Percentiles rank a stretch among this genome's conserved stretches.
Conservation (phyloP, 2,797 vertebrate species). For the Falco concolor region DNA sequence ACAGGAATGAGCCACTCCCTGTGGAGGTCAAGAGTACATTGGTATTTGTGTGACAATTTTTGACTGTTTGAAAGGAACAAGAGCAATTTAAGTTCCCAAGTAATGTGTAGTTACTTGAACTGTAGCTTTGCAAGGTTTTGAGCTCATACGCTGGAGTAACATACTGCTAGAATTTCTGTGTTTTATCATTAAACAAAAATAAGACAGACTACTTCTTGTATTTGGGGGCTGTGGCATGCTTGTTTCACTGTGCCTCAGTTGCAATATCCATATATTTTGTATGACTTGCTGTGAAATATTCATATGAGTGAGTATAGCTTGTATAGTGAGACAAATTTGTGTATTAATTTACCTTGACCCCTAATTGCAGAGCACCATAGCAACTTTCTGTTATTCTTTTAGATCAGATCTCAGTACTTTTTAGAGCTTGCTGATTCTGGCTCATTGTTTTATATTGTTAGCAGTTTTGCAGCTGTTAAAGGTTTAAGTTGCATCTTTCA, state of each 20-base stretch:
- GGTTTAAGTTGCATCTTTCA: background rate
- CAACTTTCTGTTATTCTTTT: background rate
- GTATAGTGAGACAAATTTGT: background rate
- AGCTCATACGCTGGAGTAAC: background rate
- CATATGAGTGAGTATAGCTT: background rate
- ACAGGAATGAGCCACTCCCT: conserved; percentile 12
- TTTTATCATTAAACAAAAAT: background rate
- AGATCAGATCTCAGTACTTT: background rate
- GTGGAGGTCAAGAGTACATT: background rate
- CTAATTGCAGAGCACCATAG: background rate
- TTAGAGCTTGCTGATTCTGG: background rate
- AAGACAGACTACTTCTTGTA: background rate
- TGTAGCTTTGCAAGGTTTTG: background rate
- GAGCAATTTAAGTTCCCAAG: background rate
- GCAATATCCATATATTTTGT: background rate
- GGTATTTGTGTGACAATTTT: conserved; percentile 41
- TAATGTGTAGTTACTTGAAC: background rate
- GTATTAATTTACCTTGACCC: background rate
- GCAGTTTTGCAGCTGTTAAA: background rate
- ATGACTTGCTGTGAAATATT: background rate
- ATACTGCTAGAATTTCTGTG: background rate
- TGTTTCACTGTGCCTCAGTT: background rate
- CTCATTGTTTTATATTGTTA: background rate
- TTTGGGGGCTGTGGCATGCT: background rate
- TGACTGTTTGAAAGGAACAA: background rate